Evolutionary conservation across 2,888 invertebrate genomes (phyloP).

Genomic region (Mimas tiliae): DNA sequence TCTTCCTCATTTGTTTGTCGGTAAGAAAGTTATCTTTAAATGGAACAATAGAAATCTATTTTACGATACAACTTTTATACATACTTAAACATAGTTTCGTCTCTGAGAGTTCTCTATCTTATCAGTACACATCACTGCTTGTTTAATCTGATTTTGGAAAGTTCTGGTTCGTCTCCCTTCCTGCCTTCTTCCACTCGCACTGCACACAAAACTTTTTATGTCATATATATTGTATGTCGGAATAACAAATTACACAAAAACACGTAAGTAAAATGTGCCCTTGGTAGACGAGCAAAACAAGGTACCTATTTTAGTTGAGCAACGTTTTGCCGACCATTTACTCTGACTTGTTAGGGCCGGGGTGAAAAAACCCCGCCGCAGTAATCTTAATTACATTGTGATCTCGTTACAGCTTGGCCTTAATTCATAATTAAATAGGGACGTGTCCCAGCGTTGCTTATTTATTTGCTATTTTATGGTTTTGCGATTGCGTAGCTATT

Average conservation of each 20-base stretch:
- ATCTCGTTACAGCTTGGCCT: constrained; percentile 80
- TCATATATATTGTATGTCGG: constrained; percentile 1
- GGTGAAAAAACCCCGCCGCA: constrained; percentile 74
- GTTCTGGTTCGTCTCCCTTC: not conserved
- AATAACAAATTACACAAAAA: constrained; percentile 20
- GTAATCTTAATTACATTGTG: constrained; percentile 84
- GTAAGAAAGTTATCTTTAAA: too few relatives aligned
- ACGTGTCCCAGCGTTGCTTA: constrained; percentile 74
- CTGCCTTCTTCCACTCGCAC: not conserved
- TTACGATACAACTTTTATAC: not conserved
- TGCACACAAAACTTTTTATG: constrained; percentile 1
- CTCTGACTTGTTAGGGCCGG: constrained; percentile 65
- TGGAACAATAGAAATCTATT: not conserved
- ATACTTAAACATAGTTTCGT: not conserved
- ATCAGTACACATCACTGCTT: constrained; percentile 11
- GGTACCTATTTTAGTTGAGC: constrained; percentile 56
- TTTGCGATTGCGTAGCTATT: constrained; percentile 66
- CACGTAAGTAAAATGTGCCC: constrained; percentile 15
- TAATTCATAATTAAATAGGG: constrained; percentile 84
- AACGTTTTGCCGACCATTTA: constrained; percentile 69
- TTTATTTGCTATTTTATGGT: constrained; percentile 81
- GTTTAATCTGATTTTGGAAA: constrained; percentile 12
- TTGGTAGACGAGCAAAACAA: constrained; percentile 50
- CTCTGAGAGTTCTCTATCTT: constrained; percentile 1
- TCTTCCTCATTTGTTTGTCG: too few relatives aligned